Percentiles rank a stretch among this genome's conserved stretches.
Conservation (phyloP, 2,113 vertebrate genomes). For the Cygnus buccinator region DNA sequence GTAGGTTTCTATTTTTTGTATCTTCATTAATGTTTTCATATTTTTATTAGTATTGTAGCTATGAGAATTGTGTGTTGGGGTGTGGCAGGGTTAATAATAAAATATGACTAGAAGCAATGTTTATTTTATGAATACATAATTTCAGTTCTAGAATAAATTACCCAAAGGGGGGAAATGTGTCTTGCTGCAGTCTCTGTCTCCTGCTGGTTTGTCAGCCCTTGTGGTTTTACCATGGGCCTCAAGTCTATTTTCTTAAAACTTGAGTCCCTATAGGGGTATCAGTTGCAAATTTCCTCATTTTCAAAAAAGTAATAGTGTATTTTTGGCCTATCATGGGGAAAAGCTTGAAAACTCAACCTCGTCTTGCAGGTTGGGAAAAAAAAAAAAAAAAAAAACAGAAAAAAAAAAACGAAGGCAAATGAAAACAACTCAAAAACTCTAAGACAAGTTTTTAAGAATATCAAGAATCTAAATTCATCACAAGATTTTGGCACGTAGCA, state of each 20-base stretch:
- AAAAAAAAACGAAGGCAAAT: background rate
- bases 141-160: background rate
- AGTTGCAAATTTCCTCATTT: background rate
- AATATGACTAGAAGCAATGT: background rate
- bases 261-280: background rate
- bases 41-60: background rate
- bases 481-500: background rate
- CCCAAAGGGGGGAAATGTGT: background rate
- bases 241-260: background rate
- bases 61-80: background rate
- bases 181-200: background rate
- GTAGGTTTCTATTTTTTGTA: background rate
- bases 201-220: background rate
- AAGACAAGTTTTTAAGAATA: background rate
- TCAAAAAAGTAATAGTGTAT: background rate
- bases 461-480: background rate
- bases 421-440: background rate
- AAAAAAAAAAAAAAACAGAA: background rate
- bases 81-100: background rate
- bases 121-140: background rate
- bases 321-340: background rate
- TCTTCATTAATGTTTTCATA: background rate
- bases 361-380: background rate
- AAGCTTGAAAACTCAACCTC: background rate
- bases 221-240: background rate